Base-by-base conservation (phyloP, 2,888 invertebrate genomes). In the Rosalia funebris region DNA sequence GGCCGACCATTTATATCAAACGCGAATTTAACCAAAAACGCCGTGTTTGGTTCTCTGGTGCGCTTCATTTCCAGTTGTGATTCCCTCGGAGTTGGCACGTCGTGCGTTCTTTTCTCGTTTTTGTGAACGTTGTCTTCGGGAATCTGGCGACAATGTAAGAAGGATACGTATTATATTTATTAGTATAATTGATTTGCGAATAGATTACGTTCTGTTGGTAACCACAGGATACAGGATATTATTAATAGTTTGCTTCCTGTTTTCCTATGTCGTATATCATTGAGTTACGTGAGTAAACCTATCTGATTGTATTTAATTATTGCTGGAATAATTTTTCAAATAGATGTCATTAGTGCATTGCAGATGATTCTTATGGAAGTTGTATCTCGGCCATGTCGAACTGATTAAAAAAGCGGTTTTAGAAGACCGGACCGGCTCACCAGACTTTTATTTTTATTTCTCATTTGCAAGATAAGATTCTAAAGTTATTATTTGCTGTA, bases 1-100 rank as follows among this genome's bases (percentile, higher is more conserved):
- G 66, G 48, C 46, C 66, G 61, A 36, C 61, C 66, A 63, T 31
- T 66, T 57, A 63, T 61, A 63, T 56, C 65, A 37, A 31, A 48
- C 37, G 53, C 15, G 34, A 50, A 34, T 42, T 16, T 53, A 12
- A 7, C 56, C 47, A 47, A 45, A 56, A 56, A 56, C 5, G n/a
- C n/a, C n/a, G n/a, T n/a, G n/a, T n/a, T n/a, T n/a, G n/a, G n/a
- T n/a, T n/a, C n/a, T n/a, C n/a, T n/a, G n/a, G 39, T 17, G 12
- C 3, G n/a, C 14, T 9, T 32, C n/a, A 20, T 37, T 19, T 19
- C 41, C 41, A 57, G 56, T 57, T 41, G 56, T 48, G 56, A 48
- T 48, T 57, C 36, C 20, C 14, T 17, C 31, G 9, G 12, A 25
- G 39, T 14, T 32, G n/a, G n/a, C 12, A 48, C 39, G 14, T 41